A percentile compares a stretch with the other conserved stretches of the same genome.
These are phyloP conservation scores for Oscarella lobularis DNA, from an alignment of 37 sponge, comb jelly and placozoan species.

Conservation along the genomic window DNA sequence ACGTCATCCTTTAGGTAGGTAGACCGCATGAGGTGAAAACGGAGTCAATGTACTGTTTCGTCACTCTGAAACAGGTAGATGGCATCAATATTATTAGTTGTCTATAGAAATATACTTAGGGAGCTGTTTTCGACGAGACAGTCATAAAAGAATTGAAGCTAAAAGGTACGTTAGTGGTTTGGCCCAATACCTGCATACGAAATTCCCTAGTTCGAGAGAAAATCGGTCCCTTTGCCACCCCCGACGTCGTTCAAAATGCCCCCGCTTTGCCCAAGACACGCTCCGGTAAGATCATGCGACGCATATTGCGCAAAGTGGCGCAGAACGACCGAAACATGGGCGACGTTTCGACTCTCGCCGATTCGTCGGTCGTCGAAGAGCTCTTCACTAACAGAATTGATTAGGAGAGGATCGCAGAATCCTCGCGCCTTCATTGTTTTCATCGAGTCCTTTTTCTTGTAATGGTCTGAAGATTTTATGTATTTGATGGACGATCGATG, in stretches of 20 bases:
- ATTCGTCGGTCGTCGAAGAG: constrained; percentile 66
- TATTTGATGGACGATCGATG: no score
- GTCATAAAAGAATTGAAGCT: not conserved
- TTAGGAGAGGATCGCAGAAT: not conserved
- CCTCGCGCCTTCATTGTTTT: not conserved
- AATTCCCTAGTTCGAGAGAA: constrained; percentile 19
- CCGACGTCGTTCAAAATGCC: constrained; percentile 55
- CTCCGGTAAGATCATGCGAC: constrained; percentile 97
- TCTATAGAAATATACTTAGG: not conserved
- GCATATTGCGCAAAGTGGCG: constrained; percentile 81
- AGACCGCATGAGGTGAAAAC: constrained; percentile 16
- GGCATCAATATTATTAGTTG: not conserved
- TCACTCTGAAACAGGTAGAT: constrained; percentile 19
- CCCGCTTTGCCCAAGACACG: constrained; percentile 98
- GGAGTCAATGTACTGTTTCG: constrained; percentile 14
- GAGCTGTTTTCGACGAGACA: not conserved
- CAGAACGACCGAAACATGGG: constrained; percentile 49
- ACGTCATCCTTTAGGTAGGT: constrained; percentile 10
- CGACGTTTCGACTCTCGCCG: constrained; percentile 84
- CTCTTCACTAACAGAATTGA: not conserved
- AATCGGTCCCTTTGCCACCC: constrained; percentile 84
- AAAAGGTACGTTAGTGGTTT: not conserved
- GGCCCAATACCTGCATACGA: no score
- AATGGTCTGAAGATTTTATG: no score
- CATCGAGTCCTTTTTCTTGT: not conserved